Percentiles rank a stretch among this genome's conserved stretches.
phyloP scores from a whole-genome alignment of 2,888 invertebrate genomes.

The Drosophila imparisetae region DNA sequence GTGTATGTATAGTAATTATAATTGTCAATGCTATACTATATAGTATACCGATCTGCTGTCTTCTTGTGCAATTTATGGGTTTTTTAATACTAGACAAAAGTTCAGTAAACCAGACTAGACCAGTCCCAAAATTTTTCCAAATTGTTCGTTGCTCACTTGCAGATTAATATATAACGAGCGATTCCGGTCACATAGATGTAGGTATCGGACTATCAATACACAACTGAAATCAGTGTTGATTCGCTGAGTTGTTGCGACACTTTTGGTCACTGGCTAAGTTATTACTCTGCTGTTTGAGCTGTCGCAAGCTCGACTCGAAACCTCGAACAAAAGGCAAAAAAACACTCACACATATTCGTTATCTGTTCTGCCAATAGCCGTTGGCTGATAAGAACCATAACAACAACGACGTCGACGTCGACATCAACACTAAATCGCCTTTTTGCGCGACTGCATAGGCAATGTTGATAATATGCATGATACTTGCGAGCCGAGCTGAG shows the following conservation, averaged over 20 bases:
- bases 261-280: conserved; percentile 62
- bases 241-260: conserved; percentile 45
- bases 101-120: conserved; percentile 33
- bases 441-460: conserved; percentile 23
- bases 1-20: conserved; percentile 46
- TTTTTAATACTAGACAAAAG: conserved; percentile 43
- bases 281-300: conserved; percentile 46
- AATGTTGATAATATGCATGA: conserved; percentile 31
- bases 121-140: conserved; percentile 23
- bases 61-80: conserved; percentile 43
- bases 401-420: conserved; percentile 8
- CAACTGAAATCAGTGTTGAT: neutral
- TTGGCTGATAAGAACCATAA: conserved; percentile 49
- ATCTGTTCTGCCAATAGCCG: conserved; percentile 52
- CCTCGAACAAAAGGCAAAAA: conserved; percentile 72
- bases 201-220: neutral
- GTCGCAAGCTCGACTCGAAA: conserved; percentile 66
- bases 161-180: conserved; percentile 23
- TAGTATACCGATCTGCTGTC: conserved; percentile 42
- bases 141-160: conserved; percentile 21
- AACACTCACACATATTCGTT: conserved; percentile 36
- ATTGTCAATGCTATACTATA: conserved; percentile 22
- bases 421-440: neutral
- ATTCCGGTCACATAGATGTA: conserved; percentile 9
- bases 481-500: conserved; percentile 9